Evolutionary conservation across 2,113 vertebrate genomes (phyloP).

Genomic region (Ochotona princeps): DNA sequence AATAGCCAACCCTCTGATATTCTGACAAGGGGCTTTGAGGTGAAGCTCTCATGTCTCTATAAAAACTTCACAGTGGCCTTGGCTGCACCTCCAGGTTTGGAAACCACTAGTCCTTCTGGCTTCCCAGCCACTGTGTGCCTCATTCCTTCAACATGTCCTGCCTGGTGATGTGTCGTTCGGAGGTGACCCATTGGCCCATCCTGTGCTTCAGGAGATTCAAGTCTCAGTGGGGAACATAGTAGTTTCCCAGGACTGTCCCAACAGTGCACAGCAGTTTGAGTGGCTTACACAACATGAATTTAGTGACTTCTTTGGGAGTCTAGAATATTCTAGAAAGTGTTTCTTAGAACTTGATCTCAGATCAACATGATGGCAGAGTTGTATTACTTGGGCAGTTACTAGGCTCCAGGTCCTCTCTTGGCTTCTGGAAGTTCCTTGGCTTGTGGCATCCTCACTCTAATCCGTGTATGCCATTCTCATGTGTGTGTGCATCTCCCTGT

Average conservation of each 20-base stretch:
- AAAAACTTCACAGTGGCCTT: neutral
- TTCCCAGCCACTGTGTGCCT: neutral
- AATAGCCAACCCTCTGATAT: neutral
- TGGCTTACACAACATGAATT: neutral
- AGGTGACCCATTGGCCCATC: neutral
- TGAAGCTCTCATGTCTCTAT: rapidly evolving
- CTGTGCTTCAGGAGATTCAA: neutral
- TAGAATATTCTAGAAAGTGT: neutral
- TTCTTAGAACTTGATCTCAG: neutral
- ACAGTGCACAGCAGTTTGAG: neutral
- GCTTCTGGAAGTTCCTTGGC: neutral
- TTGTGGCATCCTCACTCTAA: neutral
- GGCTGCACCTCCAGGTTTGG: neutral
- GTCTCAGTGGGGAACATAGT: neutral
- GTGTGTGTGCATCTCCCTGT: neutral
- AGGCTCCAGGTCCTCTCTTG: too few species aligned
- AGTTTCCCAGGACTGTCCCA: neutral
- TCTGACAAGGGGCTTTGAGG: neutral
- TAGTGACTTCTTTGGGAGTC: neutral
- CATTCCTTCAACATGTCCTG: neutral
- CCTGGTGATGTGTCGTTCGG: neutral
- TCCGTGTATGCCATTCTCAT: neutral
- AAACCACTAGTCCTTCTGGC: rapidly evolving
- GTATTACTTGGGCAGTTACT: neutral
- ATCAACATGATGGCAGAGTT: neutral